Percentiles rank a stretch among this genome's conserved stretches.
Evolutionary conservation across 2,113 vertebrate species (phyloP).

Genomic region (Leptodactylus fuscus): DNA sequence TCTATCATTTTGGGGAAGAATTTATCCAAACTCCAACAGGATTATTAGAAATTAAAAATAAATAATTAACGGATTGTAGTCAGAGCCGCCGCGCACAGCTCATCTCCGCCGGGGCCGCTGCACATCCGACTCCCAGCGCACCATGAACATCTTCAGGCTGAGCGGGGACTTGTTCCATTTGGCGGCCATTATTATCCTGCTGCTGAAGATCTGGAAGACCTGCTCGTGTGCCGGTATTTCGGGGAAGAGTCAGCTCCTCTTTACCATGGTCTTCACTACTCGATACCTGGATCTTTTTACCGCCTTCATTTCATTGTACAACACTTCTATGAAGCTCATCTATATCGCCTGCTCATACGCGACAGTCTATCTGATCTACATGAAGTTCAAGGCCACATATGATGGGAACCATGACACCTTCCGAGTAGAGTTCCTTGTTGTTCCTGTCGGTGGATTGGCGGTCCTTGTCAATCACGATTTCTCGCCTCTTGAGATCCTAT

Average conservation of each 20-base stretch:
- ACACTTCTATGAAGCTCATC: slow-evolving; percentile 98
- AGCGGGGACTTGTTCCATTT: slow-evolving; percentile 95
- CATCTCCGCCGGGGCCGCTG: slow-evolving; percentile 62
- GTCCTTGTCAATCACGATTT: slow-evolving; percentile 98
- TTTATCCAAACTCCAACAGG: no score
- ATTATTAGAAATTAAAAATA: no score
- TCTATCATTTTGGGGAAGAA: no score
- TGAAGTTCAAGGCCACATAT: slow-evolving; percentile 97
- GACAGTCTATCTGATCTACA: slow-evolving; percentile 95
- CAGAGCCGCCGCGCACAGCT: slow-evolving; percentile 43
- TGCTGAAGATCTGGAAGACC: slow-evolving; percentile 97
- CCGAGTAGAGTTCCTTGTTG: slow-evolving; percentile 95
- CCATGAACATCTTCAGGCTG: slow-evolving; percentile 95
- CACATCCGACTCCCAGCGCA: slow-evolving; percentile 19
- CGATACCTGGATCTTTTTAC: slow-evolving; percentile 98
- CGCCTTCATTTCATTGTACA: slow-evolving; percentile 97
- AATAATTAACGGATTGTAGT: slow-evolving; percentile 74
- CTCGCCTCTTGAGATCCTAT: slow-evolving; percentile 97
- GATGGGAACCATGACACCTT: slow-evolving; percentile 98
- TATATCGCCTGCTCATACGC: slow-evolving; percentile 94
- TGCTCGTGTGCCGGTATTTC: slow-evolving; percentile 97
- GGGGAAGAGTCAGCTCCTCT: slow-evolving; percentile 97
- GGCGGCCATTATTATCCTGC: slow-evolving; percentile 96
- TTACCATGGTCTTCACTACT: slow-evolving; percentile 96
- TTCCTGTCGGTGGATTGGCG: slow-evolving; percentile 92